Conservation (phyloP, 2,797 vertebrate genomes). For the Channa striata region DNA sequence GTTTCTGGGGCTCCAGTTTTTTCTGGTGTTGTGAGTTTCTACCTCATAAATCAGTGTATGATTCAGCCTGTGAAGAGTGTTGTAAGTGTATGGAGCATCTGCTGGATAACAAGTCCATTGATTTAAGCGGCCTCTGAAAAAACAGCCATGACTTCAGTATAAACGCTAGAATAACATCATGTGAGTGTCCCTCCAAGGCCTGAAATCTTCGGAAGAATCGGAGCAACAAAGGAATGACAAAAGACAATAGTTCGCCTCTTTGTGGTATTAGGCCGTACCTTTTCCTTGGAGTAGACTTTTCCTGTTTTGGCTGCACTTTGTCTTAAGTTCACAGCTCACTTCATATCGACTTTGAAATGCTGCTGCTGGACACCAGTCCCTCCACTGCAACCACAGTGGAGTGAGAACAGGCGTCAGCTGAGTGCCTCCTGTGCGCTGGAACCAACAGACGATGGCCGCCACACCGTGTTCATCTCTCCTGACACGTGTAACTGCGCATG, state of each 20-base stretch:
- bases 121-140: constrained; percentile 19
- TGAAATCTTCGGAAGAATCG: background rate
- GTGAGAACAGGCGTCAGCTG: constrained; percentile 55
- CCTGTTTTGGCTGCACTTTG: constrained; percentile 25
- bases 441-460: constrained; percentile 55
- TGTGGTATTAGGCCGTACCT: constrained; percentile 10
- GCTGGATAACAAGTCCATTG: constrained; percentile 25
- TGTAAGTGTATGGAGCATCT: constrained; percentile 34
- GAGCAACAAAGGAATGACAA: constrained; percentile 21
- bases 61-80: constrained; percentile 37
- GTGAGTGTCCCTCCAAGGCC: background rate
- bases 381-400: constrained; percentile 47
- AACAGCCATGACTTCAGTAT: constrained; percentile 15
- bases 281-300: constrained; percentile 36
- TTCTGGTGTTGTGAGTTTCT: constrained; percentile 56
- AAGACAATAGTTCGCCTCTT: constrained; percentile 32
- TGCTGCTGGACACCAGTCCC: constrained; percentile 35
- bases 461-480: constrained; percentile 60
- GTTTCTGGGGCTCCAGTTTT: constrained; percentile 60
- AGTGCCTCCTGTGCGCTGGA: constrained; percentile 57
- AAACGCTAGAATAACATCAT: background rate
- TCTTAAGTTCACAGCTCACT: constrained; percentile 32
- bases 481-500: constrained; percentile 63
- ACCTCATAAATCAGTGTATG: constrained; percentile 58
- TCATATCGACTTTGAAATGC: constrained; percentile 39